Evolutionary conservation across 2,113 vertebrate species (phyloP), one percentile per base, ranked within the genome.

Genomic region (Seriola dumerili): DNA sequence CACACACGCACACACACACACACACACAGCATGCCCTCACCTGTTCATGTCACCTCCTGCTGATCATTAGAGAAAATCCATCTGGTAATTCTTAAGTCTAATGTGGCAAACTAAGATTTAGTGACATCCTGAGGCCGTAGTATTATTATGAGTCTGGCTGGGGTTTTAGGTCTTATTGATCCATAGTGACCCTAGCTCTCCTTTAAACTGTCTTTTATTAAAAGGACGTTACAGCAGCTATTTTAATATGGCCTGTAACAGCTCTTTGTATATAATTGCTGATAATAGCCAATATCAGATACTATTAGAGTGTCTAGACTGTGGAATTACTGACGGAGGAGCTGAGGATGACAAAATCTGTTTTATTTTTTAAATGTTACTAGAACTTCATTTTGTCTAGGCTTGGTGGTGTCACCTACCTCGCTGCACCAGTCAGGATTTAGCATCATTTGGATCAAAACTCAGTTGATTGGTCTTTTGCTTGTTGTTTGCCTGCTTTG

Each of bases 81-180:
- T 69, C 66, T 55, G 36, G 19, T 21, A 69, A n/a, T n/a, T n/a
- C n/a, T n/a, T n/a, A 71, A 71, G 72, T 69, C 52, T 29, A 48
- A 78, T 54, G 78, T 84, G 63, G 86, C 78, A 81, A 57, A 76
- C n/a, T 38, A 66, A 75, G 63, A 85, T 87, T 70, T 82, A 81
- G 55, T 61, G 76, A 59, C 81, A 78, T 54, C 82, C 66, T 21
- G 4, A 63, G 54, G 62, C 52, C 62, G 72, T 14, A 25, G 21
- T 17, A 21, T 17, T 76, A 23, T 61, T 71, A 46, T 75, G 70
- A 58, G 5, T 50, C n/a, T 75, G 77, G 65, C 68, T 84, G 19
- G 66, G 66, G 1, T 78, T 83, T 83, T 25, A 61, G 57, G 16
- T 72, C 17, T 72, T 69, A 86, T 81, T 86, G 87, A 86, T 78